Evolutionary conservation across 1,140 invertebrate species (phyloP).

Genomic region (Holcopasites calliopsidis): DNA sequence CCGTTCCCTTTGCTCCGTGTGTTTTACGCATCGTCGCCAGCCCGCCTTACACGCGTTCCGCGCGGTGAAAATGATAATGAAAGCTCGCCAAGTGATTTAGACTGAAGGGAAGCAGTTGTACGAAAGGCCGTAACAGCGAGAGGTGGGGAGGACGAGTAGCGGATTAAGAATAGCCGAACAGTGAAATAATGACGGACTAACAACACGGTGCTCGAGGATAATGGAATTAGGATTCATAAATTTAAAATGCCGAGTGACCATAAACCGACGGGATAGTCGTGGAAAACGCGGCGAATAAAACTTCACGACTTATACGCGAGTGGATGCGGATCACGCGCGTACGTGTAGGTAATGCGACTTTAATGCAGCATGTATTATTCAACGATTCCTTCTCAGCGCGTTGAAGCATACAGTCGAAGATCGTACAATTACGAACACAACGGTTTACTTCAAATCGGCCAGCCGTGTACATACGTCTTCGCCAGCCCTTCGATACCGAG

Average conservation of each 20-base stretch:
- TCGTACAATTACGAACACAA: conserved; percentile 42
- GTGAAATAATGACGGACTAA: conserved; percentile 23
- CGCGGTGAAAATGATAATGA: conserved; percentile 34
- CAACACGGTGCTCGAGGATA: neutral
- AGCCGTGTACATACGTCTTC: conserved; percentile 12
- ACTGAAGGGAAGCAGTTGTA: too few relatives aligned
- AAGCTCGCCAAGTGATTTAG: conserved; percentile 32
- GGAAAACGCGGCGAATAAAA: conserved; percentile 39
- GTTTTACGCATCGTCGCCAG: conserved; percentile 50
- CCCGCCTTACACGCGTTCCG: neutral
- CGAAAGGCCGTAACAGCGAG: too few relatives aligned
- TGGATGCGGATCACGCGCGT: conserved; percentile 51
- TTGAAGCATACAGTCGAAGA: neutral
- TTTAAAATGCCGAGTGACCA: neutral
- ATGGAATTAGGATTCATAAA: conserved; percentile 32
- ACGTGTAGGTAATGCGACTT: conserved; percentile 57
- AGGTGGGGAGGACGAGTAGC: neutral
- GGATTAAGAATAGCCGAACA: neutral
- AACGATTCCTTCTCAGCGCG: conserved; percentile 50
- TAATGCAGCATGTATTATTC: conserved; percentile 67
- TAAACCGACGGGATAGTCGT: neutral
- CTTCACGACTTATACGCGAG: conserved; percentile 27
- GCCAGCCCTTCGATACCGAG: conserved; percentile 24
- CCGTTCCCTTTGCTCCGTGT: conserved; percentile 58
- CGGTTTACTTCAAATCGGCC: conserved; percentile 41